phyloP scores from a whole-genome alignment of 1,140 invertebrate species.

The Diorhabda sublineata region DNA sequence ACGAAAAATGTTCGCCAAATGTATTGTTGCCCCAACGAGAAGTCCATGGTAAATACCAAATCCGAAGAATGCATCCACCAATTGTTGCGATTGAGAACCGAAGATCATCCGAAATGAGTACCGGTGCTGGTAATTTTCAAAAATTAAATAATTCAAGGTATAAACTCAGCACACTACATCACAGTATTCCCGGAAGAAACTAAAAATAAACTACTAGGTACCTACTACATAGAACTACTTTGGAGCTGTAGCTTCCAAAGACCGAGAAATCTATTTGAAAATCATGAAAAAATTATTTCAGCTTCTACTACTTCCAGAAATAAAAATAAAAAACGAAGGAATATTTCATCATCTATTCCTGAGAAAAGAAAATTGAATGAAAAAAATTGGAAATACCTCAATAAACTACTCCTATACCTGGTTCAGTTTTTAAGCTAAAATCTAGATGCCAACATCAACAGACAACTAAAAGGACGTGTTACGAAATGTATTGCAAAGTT shows the following conservation, averaged over 20 bases:
- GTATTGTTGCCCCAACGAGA: background rate
- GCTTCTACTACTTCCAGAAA: background rate
- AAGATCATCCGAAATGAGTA: background rate
- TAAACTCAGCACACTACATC: background rate
- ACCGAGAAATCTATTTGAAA: background rate
- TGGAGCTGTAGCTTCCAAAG: background rate
- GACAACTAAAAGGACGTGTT: too few relatives aligned
- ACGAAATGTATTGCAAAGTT: too few relatives aligned
- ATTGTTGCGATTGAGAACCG: background rate
- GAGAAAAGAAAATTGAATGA: too few relatives aligned
- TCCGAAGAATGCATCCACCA: background rate
- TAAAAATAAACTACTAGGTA: background rate
- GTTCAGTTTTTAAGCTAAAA: too few relatives aligned
- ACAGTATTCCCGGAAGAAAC: background rate
- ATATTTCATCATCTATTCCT: background rate
- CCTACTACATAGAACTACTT: conserved; percentile 1
- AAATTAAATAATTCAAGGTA: background rate
- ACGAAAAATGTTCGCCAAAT: background rate
- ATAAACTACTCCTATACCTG: too few relatives aligned
- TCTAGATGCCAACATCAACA: too few relatives aligned
- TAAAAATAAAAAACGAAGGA: background rate
- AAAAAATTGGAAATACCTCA: too few relatives aligned
- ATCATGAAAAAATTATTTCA: conserved; percentile 4
- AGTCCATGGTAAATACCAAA: background rate
- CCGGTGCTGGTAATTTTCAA: background rate